phyloP scores from a whole-genome alignment of 2,797 vertebrate genomes.

The Pangasius mekongensis region DNA sequence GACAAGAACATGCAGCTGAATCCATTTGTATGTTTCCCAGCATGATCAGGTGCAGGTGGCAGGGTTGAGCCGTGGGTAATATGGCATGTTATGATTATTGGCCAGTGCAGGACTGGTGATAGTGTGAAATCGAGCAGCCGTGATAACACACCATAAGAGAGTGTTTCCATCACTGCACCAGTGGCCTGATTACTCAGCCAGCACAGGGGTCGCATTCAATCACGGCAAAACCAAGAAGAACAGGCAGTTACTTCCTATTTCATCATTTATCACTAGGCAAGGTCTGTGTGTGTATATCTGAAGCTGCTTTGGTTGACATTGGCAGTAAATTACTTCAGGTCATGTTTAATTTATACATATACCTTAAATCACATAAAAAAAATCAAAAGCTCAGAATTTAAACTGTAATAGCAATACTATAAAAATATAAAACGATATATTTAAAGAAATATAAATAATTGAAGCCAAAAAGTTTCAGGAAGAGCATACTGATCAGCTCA shows the following conservation, averaged over 20 bases:
- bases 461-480: neutral
- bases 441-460: neutral
- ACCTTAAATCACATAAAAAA: neutral
- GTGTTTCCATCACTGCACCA: conserved; percentile 59
- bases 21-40: conserved; percentile 45
- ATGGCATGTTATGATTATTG: conserved; percentile 48
- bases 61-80: conserved; percentile 36
- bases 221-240: conserved; percentile 34
- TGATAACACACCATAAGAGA: conserved; percentile 69
- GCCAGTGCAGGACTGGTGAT: conserved; percentile 64
- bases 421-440: neutral
- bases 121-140: conserved; percentile 65
- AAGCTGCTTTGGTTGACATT: conserved; percentile 19
- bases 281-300: conserved; percentile 1
- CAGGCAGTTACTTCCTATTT: conserved; percentile 39
- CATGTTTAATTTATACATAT: neutral
- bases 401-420: neutral
- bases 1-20: conserved; percentile 7
- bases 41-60: conserved; percentile 24
- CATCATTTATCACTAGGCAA: conserved; percentile 35
- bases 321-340: conserved; percentile 5
- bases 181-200: conserved; percentile 34
- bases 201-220: conserved; percentile 26
- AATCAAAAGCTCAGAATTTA: neutral
- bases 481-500: neutral